Evolutionary conservation across 2,113 vertebrate genomes (phyloP), one percentile per base, ranked within the genome.

Genomic region (Paracanthobrama guichenoti): DNA sequence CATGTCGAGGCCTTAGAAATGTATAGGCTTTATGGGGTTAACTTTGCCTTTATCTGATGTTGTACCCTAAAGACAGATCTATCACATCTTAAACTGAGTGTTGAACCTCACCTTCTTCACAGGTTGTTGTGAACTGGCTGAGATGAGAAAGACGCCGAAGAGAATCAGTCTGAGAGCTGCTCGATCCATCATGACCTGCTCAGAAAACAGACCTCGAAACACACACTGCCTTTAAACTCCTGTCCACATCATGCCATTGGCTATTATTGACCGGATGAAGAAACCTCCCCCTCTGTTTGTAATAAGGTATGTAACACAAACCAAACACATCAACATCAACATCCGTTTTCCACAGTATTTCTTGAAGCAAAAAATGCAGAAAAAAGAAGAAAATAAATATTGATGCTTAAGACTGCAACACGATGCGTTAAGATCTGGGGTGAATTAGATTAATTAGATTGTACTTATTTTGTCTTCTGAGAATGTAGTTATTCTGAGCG

Each of bases 121-220:
- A 64, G 73, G n/a, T 20, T 28, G 48, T n/a, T 28, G 48, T n/a
- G 62, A 64, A 55, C 16, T 20, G 60, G n/a, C 72, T 42, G 46
- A 77, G 62, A 69, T 57, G n/a, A 77, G 48, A 66, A 78, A 78
- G 28, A 57, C 22, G 28, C 82, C 22, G 16, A 55, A 42, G 18
- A 84, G 31, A 78, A 76, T 57, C 46, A 71, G 9, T 24, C 14
- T 14, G 48, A 79, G 12, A 42, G 14, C 39, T 18, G 31, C 48
- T 78, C 62, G 44, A 67, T 18, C 60, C 82, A 84, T 84, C 60
- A 14, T 69, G 60, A 67, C 60, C 46, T 94, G 94, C 14, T 39
- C 39, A 76, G 28, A 26, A 84, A 62, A 53, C 46, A 57, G n/a
- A 31, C 20, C 20, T 24, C 60, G 10, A 39, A 64, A 83, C 74